Base-by-base conservation (phyloP, 2,113 vertebrate genomes). In the Cynoglossus semilaevis region DNA sequence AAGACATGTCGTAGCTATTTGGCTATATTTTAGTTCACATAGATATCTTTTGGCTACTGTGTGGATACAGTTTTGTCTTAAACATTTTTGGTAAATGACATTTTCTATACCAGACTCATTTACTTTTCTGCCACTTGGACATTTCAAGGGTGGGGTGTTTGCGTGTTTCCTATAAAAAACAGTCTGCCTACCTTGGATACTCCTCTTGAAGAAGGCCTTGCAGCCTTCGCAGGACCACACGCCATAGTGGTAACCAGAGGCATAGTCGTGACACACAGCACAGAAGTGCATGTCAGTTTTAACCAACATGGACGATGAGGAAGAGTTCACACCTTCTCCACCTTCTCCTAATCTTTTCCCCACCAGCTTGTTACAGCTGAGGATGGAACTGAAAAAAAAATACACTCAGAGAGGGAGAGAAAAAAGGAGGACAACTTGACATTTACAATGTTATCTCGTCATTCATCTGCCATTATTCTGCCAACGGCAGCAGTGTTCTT, bases 141-240 rank as follows among this genome's bases (percentile, higher is more conserved):
- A 29, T 29, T 4, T 29, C 22, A 16, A 9, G 1, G 72, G 8
- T 50, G 9, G 4, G 14, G 0, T 8, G 3, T 38, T n/a, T n/a
- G n/a, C n/a, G n/a, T n/a, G n/a, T 1, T 45, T 40, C 15, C 0
- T 3, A 34, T 8, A 11, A 1, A 15, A 12, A 13, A 5, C 37
- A 43, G 14, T 1, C 10, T 1, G 37, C 91, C n/a, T 45, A 97
- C 96, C 96, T 94, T 98, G 96, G 85, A 97, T 97, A 63, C 96
- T 98, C 76, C 95, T 92, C 83, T 98, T 97, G 81, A 97, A 97
- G 76, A 97, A 98, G 12, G 96, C 95, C 86, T 98, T 97, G 82
- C 96, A 98, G 54, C 96, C 96, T 86, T 98, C 96, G 8, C 96
- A 98, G 0, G 95, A 96, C 95, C 95, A 97, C 38, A 98, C 96